Conservation (phyloP, 2,888 invertebrate genomes). For the Quadriops clusia region DNA sequence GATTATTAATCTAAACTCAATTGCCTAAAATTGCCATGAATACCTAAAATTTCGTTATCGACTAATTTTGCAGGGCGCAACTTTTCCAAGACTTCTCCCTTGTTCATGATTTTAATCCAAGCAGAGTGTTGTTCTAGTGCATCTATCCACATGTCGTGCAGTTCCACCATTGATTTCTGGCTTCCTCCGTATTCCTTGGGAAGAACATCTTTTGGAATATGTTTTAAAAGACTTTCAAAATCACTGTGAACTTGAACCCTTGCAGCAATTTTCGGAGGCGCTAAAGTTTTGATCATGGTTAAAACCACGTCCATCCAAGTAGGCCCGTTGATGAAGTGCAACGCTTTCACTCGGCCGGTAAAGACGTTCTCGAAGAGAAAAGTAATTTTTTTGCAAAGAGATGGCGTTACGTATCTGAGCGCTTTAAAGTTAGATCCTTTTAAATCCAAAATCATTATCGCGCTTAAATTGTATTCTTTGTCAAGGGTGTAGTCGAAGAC, state of each 20-base stretch:
- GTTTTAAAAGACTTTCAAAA: slow-evolving; percentile 11
- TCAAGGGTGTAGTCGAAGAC: no score
- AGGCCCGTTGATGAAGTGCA: slow-evolving; percentile 38
- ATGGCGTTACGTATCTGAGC: slow-evolving; percentile 35
- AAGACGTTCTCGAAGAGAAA: slow-evolving; percentile 38
- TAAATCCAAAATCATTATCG: slow-evolving; percentile 39
- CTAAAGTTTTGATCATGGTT: slow-evolving; percentile 33
- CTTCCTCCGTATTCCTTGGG: slow-evolving; percentile 18
- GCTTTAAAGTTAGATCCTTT: slow-evolving; percentile 33
- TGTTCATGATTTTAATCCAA: no score
- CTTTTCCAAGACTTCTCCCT: no score
- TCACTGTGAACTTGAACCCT: slow-evolving; percentile 24
- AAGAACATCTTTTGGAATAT: slow-evolving; percentile 13
- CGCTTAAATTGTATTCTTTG: no score
- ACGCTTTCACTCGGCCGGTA: slow-evolving; percentile 33
- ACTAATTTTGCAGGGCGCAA: slow-evolving; percentile 1
- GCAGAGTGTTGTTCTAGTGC: no score
- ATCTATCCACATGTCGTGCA: no score
- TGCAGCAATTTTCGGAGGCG: slow-evolving; percentile 36
- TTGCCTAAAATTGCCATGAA: slow-evolving; percentile 9
- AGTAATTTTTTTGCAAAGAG: slow-evolving; percentile 33
- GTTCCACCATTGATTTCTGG: slow-evolving; percentile 40
- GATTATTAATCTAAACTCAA: slow-evolving; percentile 5
- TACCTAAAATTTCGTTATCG: slow-evolving; percentile 4
- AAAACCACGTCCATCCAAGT: slow-evolving; percentile 27